Percentiles rank a stretch among this genome's conserved stretches.
These are phyloP conservation scores for Nephrotoma flavescens DNA, from an alignment of 2,888 invertebrate species.

Conservation along the genomic window DNA sequence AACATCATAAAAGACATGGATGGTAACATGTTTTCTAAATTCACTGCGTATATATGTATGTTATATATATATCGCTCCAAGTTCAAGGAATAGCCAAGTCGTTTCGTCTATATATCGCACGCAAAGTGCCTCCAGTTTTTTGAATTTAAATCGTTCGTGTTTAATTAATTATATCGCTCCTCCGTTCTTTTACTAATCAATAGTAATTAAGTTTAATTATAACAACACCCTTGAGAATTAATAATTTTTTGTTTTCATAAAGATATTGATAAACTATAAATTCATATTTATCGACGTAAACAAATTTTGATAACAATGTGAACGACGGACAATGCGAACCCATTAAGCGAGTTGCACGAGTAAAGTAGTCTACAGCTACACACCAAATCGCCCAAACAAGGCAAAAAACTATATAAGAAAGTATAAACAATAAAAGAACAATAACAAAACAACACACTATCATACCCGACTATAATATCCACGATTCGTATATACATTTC, in stretches of 20 bases:
- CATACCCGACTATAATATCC: neutral
- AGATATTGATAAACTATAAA: neutral
- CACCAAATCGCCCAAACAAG: neutral
- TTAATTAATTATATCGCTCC: neutral
- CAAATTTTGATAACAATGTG: neutral
- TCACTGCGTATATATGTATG: neutral
- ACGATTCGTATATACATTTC: neutral
- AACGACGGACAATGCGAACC: neutral
- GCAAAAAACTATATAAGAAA: neutral
- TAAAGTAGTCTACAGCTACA: neutral
- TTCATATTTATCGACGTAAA: neutral
- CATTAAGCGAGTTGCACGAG: neutral
- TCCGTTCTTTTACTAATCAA: neutral
- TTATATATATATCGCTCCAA: neutral
- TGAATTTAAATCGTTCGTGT: neutral
- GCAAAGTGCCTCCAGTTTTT: neutral
- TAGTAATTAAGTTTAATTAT: neutral
- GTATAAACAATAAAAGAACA: neutral
- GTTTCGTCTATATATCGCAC: neutral
- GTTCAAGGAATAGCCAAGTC: neutral
- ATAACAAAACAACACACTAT: neutral
- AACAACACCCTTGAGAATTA: neutral
- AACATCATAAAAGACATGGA: neutral
- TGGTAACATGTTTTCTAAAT: neutral
- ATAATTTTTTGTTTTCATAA: neutral